Evolutionary conservation across 2,888 invertebrate species (phyloP), one percentile per base, ranked within the genome.

Genomic region (Sphecodes monilicornis): DNA sequence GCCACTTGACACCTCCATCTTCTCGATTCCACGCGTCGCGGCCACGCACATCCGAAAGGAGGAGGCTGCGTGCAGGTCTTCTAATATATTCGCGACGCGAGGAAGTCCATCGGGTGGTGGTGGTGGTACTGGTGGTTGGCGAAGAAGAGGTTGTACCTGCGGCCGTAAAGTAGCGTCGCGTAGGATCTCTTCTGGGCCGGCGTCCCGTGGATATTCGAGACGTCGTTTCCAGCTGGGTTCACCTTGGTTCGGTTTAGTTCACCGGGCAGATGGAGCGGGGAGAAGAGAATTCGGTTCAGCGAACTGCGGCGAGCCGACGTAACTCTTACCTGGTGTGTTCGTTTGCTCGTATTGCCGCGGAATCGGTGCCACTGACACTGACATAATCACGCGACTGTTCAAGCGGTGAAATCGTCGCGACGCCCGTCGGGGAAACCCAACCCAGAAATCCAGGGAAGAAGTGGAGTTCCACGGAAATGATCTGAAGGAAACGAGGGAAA

Each of bases 281-380:
- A 93, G 60, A 29, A 91, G 92, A 93, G 60, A 60, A 91, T 93
- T 93, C 90, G 91, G 93, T 93, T 93, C 91, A 92, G 91, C 92
- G 93, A 93, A 92, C 92, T 90, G 90, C 83, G 80, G 75, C 16
- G 75, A 70, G 84, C 36, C 86, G 86, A 85, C 91, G 90, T 90
- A 90, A 91, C 89, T 88, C 88, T 78, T 80, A 80, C 75, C 72
- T 70, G 32, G 36, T 36, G 41, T 16, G 18, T 26, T 71, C 57
- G 69, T 32, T 39, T 29, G 43, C 18, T 36, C 39, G 68, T n/a
- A 32, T 41, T 46, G 70, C 88, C 88, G 88, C 86, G 79, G 85
- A 50, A 81, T 84, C 85, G 88, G 90, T 93, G 93, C 92, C 93
- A 93, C 93, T 94, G 94, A 94, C 94, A 93, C 93, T 94, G 94